These are phyloP conservation scores for Tapirus terrestris DNA, from an alignment of 2,113 vertebrate genomes.

Conservation along the genomic window DNA sequence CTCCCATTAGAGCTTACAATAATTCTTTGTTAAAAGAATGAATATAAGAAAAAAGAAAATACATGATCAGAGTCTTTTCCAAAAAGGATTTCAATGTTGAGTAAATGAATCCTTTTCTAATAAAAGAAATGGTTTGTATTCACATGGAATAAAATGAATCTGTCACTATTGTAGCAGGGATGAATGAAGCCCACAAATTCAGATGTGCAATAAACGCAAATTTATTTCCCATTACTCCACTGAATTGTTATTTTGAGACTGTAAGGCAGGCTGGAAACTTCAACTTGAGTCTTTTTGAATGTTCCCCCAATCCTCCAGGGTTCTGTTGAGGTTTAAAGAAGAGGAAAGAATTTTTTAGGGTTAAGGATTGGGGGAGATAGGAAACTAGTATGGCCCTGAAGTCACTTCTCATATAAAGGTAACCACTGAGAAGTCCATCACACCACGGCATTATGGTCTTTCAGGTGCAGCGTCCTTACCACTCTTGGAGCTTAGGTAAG, in stretches of 20 bases:
- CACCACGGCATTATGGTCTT: not conserved
- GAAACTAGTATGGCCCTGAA: not conserved
- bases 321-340: not conserved
- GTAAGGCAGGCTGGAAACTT: not conserved
- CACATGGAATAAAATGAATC: not conserved
- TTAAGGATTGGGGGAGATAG: not conserved
- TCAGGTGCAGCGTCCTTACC: not conserved
- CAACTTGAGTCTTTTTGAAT: not conserved
- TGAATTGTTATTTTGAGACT: not conserved
- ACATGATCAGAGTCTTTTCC: not conserved
- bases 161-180: not conserved
- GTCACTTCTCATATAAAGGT: not conserved
- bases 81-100: not conserved
- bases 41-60: slow-evolving; percentile 17
- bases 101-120: slow-evolving; percentile 13
- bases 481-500: not conserved
- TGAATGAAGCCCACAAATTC: slow-evolving; percentile 3
- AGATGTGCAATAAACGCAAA: not conserved
- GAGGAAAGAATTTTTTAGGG: not conserved
- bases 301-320: not conserved
- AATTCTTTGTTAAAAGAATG: not conserved
- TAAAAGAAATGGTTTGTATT: not conserved
- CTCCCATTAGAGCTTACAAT: not conserved
- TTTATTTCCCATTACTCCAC: not conserved
- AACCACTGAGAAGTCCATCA: not conserved